Percentiles rank a stretch among this genome's conserved stretches.
phyloP scores from a whole-genome alignment of 2,888 invertebrate species.

The Keiferia lycopersicella region DNA sequence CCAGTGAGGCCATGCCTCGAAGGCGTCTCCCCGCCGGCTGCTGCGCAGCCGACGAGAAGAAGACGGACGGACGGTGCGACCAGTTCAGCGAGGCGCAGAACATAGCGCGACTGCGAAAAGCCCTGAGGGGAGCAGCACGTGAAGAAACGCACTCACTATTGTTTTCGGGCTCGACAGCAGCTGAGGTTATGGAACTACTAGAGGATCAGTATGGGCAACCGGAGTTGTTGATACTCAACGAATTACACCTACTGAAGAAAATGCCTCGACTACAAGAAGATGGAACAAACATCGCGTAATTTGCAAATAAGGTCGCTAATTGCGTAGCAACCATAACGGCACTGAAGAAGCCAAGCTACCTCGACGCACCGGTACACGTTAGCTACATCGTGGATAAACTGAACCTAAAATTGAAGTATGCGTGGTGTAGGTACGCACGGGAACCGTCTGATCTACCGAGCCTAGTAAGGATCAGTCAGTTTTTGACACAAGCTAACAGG shows the following conservation, averaged over 20 bases:
- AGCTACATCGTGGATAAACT: neutral
- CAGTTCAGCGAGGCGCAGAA: neutral
- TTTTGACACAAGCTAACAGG: too few relatives aligned
- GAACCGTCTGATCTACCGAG: neutral
- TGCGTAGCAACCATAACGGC: neutral
- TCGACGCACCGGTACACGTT: neutral
- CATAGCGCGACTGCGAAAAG: neutral
- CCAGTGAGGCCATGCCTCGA: too few relatives aligned
- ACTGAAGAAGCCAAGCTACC: neutral
- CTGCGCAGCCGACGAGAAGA: too few relatives aligned
- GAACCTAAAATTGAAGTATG: neutral
- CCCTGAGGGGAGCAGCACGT: neutral
- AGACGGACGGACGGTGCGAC: too few relatives aligned
- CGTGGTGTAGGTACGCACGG: neutral
- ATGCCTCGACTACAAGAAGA: neutral
- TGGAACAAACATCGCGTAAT: neutral
- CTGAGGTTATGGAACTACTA: neutral
- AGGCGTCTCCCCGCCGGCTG: too few relatives aligned
- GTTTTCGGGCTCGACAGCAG: neutral
- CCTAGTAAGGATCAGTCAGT: too few relatives aligned
- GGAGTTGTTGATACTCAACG: neutral
- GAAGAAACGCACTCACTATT: neutral
- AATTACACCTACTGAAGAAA: neutral
- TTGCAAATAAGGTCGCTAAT: neutral
- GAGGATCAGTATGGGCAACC: neutral